phyloP scores from a whole-genome alignment of 2,888 invertebrate species.

The Coelinius sp. region DNA sequence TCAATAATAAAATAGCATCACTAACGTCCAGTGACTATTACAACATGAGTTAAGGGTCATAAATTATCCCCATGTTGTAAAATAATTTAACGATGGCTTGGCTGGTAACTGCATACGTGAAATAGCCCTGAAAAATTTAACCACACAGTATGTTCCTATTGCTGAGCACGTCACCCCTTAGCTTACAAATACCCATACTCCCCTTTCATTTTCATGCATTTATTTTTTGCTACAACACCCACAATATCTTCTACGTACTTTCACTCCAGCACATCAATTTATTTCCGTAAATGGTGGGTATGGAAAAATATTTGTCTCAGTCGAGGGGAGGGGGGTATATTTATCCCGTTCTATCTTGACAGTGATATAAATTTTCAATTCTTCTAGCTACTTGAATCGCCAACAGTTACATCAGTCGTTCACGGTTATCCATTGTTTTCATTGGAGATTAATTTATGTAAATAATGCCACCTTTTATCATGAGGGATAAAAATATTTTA shows the following conservation, averaged over 20 bases:
- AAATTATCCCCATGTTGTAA: conserved; percentile 6
- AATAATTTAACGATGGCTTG: conserved; percentile 30
- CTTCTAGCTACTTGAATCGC: neutral
- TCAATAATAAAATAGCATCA: too few relatives aligned
- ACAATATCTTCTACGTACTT: neutral
- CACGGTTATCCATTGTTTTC: neutral
- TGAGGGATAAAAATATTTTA: too few relatives aligned
- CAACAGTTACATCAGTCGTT: neutral
- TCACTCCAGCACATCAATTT: conserved; percentile 44
- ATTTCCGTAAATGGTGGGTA: conserved; percentile 43
- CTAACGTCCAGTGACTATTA: neutral
- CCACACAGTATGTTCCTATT: conserved; percentile 20
- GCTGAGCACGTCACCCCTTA: conserved; percentile 17
- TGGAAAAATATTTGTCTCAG: conserved; percentile 47
- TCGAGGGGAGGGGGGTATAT: conserved; percentile 21
- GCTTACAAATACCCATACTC: neutral
- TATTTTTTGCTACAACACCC: neutral
- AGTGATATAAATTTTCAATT: conserved; percentile 5
- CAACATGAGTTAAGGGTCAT: neutral
- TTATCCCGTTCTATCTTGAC: neutral
- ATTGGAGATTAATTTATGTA: neutral
- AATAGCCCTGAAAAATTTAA: conserved; percentile 34
- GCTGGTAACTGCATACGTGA: neutral
- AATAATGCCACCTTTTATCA: too few relatives aligned
- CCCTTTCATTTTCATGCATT: conserved; percentile 19